Percentiles rank a stretch among this genome's conserved stretches.
These are phyloP conservation scores for Sterna hirundo DNA, from an alignment of 2,113 vertebrate genomes.

Conservation along the genomic window DNA sequence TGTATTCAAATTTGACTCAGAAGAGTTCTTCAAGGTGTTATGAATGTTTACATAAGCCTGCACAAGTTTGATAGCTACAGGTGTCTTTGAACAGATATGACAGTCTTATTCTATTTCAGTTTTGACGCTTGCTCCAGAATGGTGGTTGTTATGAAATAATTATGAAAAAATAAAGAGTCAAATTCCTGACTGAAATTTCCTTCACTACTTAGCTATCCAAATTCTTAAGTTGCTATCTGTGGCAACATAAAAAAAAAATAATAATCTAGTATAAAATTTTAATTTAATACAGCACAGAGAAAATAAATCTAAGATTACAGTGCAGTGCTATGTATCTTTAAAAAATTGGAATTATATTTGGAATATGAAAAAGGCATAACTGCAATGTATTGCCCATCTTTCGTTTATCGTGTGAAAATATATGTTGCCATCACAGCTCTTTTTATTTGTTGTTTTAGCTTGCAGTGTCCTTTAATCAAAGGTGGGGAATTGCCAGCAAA, in stretches of 20 bases:
- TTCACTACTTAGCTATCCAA: not conserved
- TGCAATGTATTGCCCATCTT: not conserved
- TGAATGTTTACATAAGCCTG: not conserved
- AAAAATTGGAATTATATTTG: not conserved
- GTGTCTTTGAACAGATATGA: not conserved
- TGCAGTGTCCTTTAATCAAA: not conserved
- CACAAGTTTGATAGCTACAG: not conserved
- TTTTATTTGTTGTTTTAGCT: not conserved
- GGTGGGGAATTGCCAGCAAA: not conserved
- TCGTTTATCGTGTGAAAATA: not conserved
- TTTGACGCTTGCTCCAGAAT: not conserved
- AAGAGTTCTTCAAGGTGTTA: not conserved
- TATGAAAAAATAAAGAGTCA: not conserved
- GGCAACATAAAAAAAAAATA: not conserved
- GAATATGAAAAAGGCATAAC: not conserved
- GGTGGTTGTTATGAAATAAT: not conserved
- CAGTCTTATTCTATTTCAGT: not conserved
- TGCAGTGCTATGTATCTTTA: not conserved
- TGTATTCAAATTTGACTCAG: not conserved
- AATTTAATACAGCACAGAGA: not conserved
- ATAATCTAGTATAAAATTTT: not conserved
- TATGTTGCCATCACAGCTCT: not conserved
- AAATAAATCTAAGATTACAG: not conserved
- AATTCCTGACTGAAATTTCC: not conserved
- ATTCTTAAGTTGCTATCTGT: not conserved